A percentile compares a stretch with the other conserved stretches of the same genome.
Conservation (phyloP, 1,140 invertebrate genomes). For the Melipona quadrifasciata region DNA sequence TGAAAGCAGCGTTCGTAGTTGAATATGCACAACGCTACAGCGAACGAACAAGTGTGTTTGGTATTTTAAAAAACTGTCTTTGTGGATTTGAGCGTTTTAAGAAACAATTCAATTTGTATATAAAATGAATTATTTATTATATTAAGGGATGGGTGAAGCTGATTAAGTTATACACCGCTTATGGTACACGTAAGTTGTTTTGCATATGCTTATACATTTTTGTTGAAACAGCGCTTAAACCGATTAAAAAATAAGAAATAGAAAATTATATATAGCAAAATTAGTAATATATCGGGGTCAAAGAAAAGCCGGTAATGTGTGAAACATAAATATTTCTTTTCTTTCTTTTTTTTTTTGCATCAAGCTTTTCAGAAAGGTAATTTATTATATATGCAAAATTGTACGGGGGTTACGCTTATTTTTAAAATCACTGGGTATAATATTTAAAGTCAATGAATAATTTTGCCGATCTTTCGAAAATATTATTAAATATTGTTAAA, state of each 20-base stretch:
- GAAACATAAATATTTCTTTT: conserved; percentile 38
- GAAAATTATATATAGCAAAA: conserved; percentile 37
- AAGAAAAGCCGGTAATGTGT: conserved; percentile 49
- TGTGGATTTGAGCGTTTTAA: conserved; percentile 65
- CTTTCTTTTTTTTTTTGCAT: conserved; percentile 15
- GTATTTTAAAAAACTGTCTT: conserved; percentile 38
- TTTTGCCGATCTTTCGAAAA: conserved; percentile 1
- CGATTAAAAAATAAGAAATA: conserved; percentile 43
- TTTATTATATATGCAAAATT: not conserved
- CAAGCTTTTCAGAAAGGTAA: not conserved
- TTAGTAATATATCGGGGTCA: conserved; percentile 52
- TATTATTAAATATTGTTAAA: no score
- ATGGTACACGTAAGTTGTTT: conserved; percentile 65
- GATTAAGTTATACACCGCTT: conserved; percentile 60
- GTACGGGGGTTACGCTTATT: not conserved
- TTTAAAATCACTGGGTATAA: not conserved
- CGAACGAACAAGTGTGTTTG: conserved; percentile 21
- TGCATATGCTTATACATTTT: conserved; percentile 65
- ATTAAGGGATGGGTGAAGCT: conserved; percentile 43
- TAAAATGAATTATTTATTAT: conserved; percentile 71
- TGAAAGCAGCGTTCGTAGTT: conserved; percentile 7
- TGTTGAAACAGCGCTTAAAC: conserved; percentile 24
- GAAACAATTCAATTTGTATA: conserved; percentile 69
- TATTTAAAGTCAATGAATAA: not conserved
- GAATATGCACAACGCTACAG: conserved; percentile 35